phyloP scores from a whole-genome alignment of 2,797 vertebrate genomes.

The Urophycis tenuis region DNA sequence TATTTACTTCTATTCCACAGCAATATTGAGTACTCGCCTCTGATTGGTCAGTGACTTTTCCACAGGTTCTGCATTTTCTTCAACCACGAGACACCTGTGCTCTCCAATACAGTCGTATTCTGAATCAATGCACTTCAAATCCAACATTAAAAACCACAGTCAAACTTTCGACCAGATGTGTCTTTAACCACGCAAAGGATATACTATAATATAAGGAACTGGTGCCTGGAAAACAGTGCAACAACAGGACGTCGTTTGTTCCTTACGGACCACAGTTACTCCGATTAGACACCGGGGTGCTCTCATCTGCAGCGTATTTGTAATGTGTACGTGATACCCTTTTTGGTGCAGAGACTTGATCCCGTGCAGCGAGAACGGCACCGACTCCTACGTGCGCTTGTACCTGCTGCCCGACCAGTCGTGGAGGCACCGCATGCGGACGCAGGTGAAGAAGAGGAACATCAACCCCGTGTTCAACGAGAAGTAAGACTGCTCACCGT shows the following conservation, averaged over 20 bases:
- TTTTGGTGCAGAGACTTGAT: slow-evolving; percentile 74
- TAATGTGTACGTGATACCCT: background rate
- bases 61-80: background rate
- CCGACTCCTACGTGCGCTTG: slow-evolving; percentile 86
- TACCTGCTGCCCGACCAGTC: slow-evolving; percentile 90
- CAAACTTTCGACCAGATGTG: background rate
- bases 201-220: too few species aligned
- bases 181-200: background rate
- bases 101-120: background rate
- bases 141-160: background rate
- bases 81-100: background rate
- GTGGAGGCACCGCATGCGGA: slow-evolving; percentile 83
- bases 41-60: background rate
- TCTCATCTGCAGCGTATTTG: too few species aligned
- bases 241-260: too few species aligned
- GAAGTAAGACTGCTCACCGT: slow-evolving; percentile 65
- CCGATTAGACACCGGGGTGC: too few species aligned
- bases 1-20: background rate
- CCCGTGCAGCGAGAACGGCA: slow-evolving; percentile 74
- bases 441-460: slow-evolving; percentile 80
- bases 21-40: background rate
- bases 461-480: slow-evolving; percentile 82
- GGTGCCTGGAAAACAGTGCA: background rate
- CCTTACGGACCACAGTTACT: too few species aligned
- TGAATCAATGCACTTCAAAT: background rate